Evolutionary conservation across 1,140 invertebrate genomes (phyloP).

Genomic region (Ips nitidus): DNA sequence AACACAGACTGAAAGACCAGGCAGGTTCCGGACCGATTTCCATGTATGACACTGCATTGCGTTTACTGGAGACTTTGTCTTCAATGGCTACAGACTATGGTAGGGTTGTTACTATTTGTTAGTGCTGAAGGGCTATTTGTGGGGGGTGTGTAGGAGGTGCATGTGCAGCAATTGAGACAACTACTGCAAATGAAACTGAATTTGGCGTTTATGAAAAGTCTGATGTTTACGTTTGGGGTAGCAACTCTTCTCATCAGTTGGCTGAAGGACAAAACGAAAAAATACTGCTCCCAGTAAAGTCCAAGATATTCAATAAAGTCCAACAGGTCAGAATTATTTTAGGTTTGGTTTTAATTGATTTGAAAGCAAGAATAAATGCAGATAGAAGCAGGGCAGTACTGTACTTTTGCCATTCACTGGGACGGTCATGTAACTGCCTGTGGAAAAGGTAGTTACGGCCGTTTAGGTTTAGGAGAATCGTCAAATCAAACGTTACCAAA

Average conservation of each 20-base stretch:
- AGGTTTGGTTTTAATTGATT: neutral
- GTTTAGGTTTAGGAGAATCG: conserved; percentile 89
- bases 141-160: conserved; percentile 26
- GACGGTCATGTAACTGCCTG: conserved; percentile 81
- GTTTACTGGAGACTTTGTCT: conserved; percentile 59
- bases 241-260: conserved; percentile 68
- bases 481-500: conserved; percentile 92
- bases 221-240: conserved; percentile 70
- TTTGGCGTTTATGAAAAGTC: conserved; percentile 48
- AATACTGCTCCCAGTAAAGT: conserved; percentile 61
- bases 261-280: conserved; percentile 65
- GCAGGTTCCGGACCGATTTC: conserved; percentile 43
- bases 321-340: conserved; percentile 55
- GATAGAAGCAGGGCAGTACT: conserved; percentile 69
- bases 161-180: conserved; percentile 33
- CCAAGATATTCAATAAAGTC: conserved; percentile 60
- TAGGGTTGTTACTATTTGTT: conserved; percentile 5
- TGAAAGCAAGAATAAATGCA: conserved; percentile 40
- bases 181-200: conserved; percentile 29
- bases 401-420: conserved; percentile 64
- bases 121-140: too few relatives aligned
- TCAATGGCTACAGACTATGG: conserved; percentile 48
- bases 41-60: conserved; percentile 58
- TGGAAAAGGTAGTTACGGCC: conserved; percentile 93
- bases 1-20: conserved; percentile 34